Conservation (phyloP, 2,113 vertebrate genomes). For the human region GRCh38 chr9:65936001-65936500, state of each 20-base stretch:
- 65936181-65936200: background rate
- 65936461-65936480: no score
- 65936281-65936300: background rate
- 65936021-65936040: background rate
- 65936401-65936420: no score
- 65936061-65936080: fast-evolving
- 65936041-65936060: background rate
- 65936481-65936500: no score
- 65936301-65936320: background rate
- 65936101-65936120: background rate
- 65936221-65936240: background rate
- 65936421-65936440: no score
- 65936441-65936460: no score
- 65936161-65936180: background rate
- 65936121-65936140: background rate
- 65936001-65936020: background rate
- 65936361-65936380: no score
- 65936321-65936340: background rate
- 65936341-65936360: no score
- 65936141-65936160: no score
- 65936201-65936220: background rate
- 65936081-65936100: background rate
- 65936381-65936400: no score
- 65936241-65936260: background rate
- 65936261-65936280: background rate